phyloP scores from a whole-genome alignment of 1,140 invertebrate species.

The Anastatus disparis region DNA sequence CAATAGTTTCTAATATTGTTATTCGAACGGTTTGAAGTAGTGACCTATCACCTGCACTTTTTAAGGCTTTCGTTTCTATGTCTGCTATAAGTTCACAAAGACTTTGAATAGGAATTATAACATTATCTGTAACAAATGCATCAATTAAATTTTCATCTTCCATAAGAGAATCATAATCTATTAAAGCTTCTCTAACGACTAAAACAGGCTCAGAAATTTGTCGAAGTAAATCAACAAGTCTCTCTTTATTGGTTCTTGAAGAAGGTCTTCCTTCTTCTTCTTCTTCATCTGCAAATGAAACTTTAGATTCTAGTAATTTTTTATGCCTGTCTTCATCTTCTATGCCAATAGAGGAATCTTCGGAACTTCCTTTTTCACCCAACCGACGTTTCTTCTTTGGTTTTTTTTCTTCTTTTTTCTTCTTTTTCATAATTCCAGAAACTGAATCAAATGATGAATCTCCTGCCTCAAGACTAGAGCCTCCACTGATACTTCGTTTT shows the following conservation, averaged over 20 bases:
- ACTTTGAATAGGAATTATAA: slow-evolving; percentile 54
- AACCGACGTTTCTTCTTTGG: slow-evolving; percentile 46
- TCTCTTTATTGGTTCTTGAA: slow-evolving; percentile 49
- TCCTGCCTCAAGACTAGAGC: slow-evolving; percentile 43
- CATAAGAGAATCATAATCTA: slow-evolving; percentile 50
- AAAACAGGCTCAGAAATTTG: slow-evolving; percentile 51
- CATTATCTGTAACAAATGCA: slow-evolving; percentile 47
- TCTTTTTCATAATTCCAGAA: slow-evolving; percentile 43
- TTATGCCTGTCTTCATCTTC: slow-evolving; percentile 22
- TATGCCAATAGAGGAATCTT: slow-evolving; percentile 45
- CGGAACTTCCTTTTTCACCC: slow-evolving; percentile 46
- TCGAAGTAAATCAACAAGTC: slow-evolving; percentile 47
- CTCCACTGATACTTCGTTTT: slow-evolving; percentile 46
- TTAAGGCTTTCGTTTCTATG: slow-evolving; percentile 54
- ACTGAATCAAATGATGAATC: slow-evolving; percentile 52
- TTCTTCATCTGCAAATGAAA: slow-evolving; percentile 14
- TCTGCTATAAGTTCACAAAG: slow-evolving; percentile 55
- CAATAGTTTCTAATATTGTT: slow-evolving; percentile 56
- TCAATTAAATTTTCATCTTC: slow-evolving; percentile 47
- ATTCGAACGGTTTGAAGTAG: slow-evolving; percentile 53
- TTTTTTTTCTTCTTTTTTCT: slow-evolving; percentile 35
- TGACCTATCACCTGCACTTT: slow-evolving; percentile 52
- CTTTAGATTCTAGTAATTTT: neutral
- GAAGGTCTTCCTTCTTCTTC: slow-evolving; percentile 34
- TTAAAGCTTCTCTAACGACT: slow-evolving; percentile 50